phyloP scores from a whole-genome alignment of 2,797 vertebrate species.

The Enoplosus armatus region DNA sequence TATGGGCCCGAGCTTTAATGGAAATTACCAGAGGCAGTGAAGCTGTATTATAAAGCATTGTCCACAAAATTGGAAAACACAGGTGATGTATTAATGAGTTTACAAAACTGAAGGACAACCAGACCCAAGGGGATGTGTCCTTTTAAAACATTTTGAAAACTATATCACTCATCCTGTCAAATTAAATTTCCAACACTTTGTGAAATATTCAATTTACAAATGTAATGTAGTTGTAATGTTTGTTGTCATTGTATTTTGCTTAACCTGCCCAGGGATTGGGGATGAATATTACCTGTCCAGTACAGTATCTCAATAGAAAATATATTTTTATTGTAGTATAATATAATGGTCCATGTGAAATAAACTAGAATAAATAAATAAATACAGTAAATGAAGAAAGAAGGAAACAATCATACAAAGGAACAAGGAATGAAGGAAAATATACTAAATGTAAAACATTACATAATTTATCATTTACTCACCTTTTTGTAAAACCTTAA shows the following conservation, averaged over 20 bases:
- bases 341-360: conserved; percentile 1
- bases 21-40: conserved; percentile 66
- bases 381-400: background rate
- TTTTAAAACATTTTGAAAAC: conserved; percentile 55
- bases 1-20: conserved; percentile 67
- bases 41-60: conserved; percentile 61
- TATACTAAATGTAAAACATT: background rate
- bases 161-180: conserved; percentile 62
- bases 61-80: conserved; percentile 67
- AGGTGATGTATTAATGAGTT: conserved; percentile 74
- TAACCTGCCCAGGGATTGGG: background rate
- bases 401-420: background rate
- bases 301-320: conserved; percentile 19
- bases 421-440: background rate
- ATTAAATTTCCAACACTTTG: conserved; percentile 42
- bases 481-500: background rate
- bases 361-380: background rate
- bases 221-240: conserved; percentile 29
- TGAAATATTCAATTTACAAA: conserved; percentile 50
- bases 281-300: conserved; percentile 8
- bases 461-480: conserved; percentile 5
- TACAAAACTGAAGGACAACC: conserved; percentile 75
- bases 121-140: conserved; percentile 58
- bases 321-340: conserved; percentile 9
- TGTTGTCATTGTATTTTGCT: conserved; percentile 22